Conservation (phyloP, 2,888 invertebrate genomes). For the Scaptodrosophila latifasciaeformis region DNA sequence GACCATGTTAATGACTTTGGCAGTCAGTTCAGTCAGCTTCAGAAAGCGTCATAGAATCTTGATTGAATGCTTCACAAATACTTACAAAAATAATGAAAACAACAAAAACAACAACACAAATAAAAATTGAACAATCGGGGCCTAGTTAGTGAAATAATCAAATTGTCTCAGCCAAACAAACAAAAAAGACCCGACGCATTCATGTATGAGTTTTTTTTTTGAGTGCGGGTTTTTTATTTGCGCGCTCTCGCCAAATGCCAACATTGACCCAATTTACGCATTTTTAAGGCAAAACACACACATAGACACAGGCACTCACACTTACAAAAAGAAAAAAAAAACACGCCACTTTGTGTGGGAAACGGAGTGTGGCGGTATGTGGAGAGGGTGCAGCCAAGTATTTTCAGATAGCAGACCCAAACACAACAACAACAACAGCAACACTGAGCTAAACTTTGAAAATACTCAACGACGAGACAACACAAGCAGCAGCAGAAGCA, state of each 20-base stretch:
- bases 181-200: not conserved
- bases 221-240: not conserved
- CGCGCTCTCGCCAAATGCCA: conserved; percentile 31
- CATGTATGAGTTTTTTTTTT: not conserved
- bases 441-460: too few relatives aligned
- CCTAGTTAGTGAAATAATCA: not conserved
- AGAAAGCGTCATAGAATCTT: conserved; percentile 36
- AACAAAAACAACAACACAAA: not conserved
- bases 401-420: conserved; percentile 40
- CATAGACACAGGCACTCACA: too few relatives aligned
- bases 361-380: not conserved
- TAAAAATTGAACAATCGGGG: too few relatives aligned
- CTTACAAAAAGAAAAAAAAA: conserved; percentile 17
- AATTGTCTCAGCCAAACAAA: not conserved
- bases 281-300: conserved; percentile 30
- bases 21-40: too few relatives aligned
- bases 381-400: conserved; percentile 41
- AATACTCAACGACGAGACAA: too few relatives aligned
- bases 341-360: not conserved
- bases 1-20: conserved; percentile 38
- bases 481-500: too few relatives aligned
- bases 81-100: not conserved
- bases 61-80: conserved; percentile 1
- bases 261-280: conserved; percentile 51
- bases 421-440: conserved; percentile 18